phyloP scores from a whole-genome alignment of 2,113 vertebrate species.

The Pardalotus punctatus region DNA sequence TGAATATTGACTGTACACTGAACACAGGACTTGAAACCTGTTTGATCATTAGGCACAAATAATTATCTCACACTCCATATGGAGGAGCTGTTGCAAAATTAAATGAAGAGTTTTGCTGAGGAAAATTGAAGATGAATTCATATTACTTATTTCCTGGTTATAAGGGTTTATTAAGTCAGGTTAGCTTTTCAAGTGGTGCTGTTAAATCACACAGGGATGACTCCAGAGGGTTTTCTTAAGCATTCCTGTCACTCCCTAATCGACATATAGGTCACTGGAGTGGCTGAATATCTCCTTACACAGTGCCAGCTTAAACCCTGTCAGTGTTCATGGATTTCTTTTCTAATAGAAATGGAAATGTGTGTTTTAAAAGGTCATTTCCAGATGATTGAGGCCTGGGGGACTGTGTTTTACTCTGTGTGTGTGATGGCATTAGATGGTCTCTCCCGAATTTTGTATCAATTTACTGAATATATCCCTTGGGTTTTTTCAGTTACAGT shows the following conservation, averaged over 20 bases:
- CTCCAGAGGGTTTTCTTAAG: neutral
- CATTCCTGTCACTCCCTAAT: neutral
- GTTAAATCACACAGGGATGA: neutral
- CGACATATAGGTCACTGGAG: neutral
- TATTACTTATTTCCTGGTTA: neutral
- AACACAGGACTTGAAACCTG: neutral
- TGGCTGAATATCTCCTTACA: neutral
- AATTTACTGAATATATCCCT: conserved; percentile 6
- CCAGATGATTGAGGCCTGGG: neutral
- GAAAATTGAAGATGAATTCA: neutral
- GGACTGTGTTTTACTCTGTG: neutral
- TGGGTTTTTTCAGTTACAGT: conserved; percentile 85
- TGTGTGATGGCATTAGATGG: neutral
- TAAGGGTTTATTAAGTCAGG: conserved; percentile 1
- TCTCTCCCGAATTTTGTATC: neutral
- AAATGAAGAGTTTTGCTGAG: neutral
- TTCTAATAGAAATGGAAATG: neutral
- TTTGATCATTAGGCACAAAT: neutral
- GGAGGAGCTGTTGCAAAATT: conserved; percentile 19
- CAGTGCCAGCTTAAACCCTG: neutral
- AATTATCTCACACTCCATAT: neutral
- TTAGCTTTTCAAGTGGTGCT: conserved; percentile 1
- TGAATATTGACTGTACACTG: neutral
- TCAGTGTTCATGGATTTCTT: neutral
- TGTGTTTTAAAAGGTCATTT: neutral